Base-by-base conservation (phyloP, 2,888 invertebrate species). In the Oscheius sp. region DNA sequence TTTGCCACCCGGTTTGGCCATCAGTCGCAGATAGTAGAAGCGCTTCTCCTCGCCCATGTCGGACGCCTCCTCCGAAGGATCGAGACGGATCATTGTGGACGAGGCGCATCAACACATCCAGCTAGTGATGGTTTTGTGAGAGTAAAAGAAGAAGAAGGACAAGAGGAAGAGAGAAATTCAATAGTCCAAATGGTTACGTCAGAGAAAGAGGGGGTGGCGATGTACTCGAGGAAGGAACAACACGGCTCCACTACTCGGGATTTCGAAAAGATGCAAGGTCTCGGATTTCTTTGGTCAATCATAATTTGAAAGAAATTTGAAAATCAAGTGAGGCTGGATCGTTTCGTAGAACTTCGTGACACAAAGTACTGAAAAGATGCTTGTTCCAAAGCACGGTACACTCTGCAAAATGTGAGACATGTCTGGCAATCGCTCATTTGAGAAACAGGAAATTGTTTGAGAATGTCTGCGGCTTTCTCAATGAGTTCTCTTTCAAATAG, bases 21-120 rank as follows among this genome's bases (percentile, higher is more conserved):
- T 89, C 62, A 89, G 76, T 47, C 89, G 80, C 60, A 89, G 78
- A 77, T 89, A 89, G 76, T 89, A 89, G 79, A 89, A 89, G 33
- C 87, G 82, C 70, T 87, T 86, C 73, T 88, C 87, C 57, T 81
- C 81, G 73, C 78, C 76, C 81, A 81, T 81, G 62, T 82, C 83
- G 37, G 78, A 76, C 74, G 77, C 77, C 59, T 78, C 80, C 48
- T 84, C 82, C 37, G 65, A 70, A 55, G 79, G 80, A 66, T 81
- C 80, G 58, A 82, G 79, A 57, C 83, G 81, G 62, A 83, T 83
- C 83, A 80, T 80, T 32, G 33, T 63, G 62, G 35, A 42, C 42
- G 7, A 47, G 35, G 48, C 21, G 29, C 70, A 70, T 70, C 70
- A 47, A 62, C 48, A 62, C 51, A 72, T 72, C 62, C 51, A 53